Evolutionary conservation across 2,888 invertebrate species (phyloP), one percentile per base, ranked within the genome.

Genomic region (Diarsia mendica): DNA sequence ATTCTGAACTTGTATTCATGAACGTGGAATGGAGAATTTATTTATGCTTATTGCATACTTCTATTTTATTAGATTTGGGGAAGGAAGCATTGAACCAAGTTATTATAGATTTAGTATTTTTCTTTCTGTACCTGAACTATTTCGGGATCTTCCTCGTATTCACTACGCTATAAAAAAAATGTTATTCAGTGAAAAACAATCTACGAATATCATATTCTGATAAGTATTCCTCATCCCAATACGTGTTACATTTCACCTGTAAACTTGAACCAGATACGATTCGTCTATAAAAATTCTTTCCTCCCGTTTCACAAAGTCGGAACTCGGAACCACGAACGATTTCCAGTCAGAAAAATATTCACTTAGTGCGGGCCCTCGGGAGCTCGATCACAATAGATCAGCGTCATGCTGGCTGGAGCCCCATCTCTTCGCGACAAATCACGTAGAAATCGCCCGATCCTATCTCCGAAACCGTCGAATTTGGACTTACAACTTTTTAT

Each of bases 361-460:
- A 92, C 91, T 92, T 91, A 91, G 87, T 85, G 84, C 83, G 82
- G 82, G 84, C 89, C 88, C 77, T 58, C 39, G 77, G 70, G 81
- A 74, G 58, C 76, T 84, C 83, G 85, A 88, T 89, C 88, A 92
- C 92, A 91, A 94, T 94, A 92, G 91, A 92, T 93, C 92, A 92
- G 87, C 85, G 87, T 79, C 88, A 90, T 89, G 88, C 90, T 86
- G 84, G 83, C 88, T 87, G 81, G 88, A 88, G 85, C 80, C 88
- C 89, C 88, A 91, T 90, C 89, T 90, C 88, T 87, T 85, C 74
- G 89, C 88, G 91, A 90, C 93, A 93, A 93, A 94, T 92, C 93
- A 90, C 88, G 89, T 89, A 91, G 91, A 92, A 93, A 92, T 90
- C 89, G 84, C 23, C 85, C 82, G 85, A 87, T 86, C 87, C 88